A percentile compares a stretch with the other conserved stretches of the same genome.
These are phyloP conservation scores for Heterotilapia buettikoferi DNA, from an alignment of 2,113 vertebrate genomes.

Conservation along the genomic window DNA sequence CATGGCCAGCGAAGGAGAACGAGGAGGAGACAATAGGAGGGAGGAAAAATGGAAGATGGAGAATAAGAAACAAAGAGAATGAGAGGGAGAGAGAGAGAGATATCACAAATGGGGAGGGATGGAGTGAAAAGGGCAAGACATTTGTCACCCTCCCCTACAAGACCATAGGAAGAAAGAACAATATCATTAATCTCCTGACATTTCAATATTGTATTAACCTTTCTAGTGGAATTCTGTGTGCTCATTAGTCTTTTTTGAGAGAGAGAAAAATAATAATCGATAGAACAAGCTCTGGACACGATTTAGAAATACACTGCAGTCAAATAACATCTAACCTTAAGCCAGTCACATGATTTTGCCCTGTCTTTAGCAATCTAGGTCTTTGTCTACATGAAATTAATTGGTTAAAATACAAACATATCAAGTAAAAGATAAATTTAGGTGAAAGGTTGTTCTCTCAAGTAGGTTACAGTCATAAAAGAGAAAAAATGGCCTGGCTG, in stretches of 20 bases:
- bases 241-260: conserved; percentile 77
- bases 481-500: conserved; percentile 16
- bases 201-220: conserved; percentile 84
- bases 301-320: conserved; percentile 57
- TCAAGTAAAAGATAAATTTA: conserved; percentile 19
- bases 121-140: conserved; percentile 70
- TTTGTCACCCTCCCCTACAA: conserved; percentile 70
- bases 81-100: background rate
- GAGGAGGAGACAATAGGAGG: conserved; percentile 5
- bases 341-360: conserved; percentile 40
- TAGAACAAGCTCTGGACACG: conserved; percentile 69
- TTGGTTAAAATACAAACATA: conserved; percentile 2
- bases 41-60: background rate
- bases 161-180: conserved; percentile 64
- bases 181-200: conserved; percentile 79
- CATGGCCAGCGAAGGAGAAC: conserved; percentile 38
- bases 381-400: conserved; percentile 20
- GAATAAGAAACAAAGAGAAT: conserved; percentile 17
- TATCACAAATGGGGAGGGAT: conserved; percentile 54
- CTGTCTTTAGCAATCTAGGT: conserved; percentile 43
- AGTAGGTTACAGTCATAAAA: conserved; percentile 45
- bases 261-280: conserved; percentile 73
- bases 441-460: background rate
- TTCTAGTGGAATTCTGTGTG: conserved; percentile 68
- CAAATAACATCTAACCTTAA: conserved; percentile 53